Evolutionary conservation across 2,888 invertebrate genomes (phyloP).

Genomic region (Polydesmus complanatus): DNA sequence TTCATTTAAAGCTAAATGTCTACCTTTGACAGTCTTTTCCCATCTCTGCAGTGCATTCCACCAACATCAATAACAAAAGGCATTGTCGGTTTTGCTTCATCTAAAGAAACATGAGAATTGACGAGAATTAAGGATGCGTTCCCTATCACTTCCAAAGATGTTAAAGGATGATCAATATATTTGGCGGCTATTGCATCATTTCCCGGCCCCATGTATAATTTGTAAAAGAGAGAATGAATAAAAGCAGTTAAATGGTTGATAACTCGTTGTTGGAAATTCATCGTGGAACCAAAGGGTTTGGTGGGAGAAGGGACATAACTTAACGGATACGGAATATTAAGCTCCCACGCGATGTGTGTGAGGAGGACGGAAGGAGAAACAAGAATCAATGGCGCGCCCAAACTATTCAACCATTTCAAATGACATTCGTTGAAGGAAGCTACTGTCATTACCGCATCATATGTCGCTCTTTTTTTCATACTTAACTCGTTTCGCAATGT

Average conservation of each 20-base stretch:
- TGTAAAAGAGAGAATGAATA: neutral
- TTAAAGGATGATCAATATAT: neutral
- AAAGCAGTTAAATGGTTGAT: neutral
- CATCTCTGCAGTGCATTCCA: slow-evolving; percentile 7
- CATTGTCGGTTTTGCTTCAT: slow-evolving; percentile 1
- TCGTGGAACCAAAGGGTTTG: neutral
- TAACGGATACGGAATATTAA: slow-evolving; percentile 2
- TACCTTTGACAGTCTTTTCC: slow-evolving; percentile 3
- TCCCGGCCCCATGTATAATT: neutral
- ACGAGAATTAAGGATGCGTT: slow-evolving; percentile 5
- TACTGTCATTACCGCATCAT: too few species aligned
- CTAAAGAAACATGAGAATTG: neutral
- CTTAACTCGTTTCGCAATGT: too few species aligned
- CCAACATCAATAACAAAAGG: slow-evolving; percentile 8
- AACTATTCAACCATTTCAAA: too few species aligned
- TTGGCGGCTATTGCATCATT: neutral
- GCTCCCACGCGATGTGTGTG: neutral
- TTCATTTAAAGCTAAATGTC: too few species aligned
- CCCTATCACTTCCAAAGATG: neutral
- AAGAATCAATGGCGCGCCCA: too few species aligned
- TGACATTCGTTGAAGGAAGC: too few species aligned
- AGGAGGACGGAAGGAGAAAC: neutral
- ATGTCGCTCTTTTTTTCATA: too few species aligned
- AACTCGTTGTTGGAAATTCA: neutral
- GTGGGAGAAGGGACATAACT: neutral